Percentiles rank a stretch among this genome's conserved stretches.
These are phyloP conservation scores for Tinea semifulvella DNA, from an alignment of 2,888 invertebrate species.

Conservation along the genomic window DNA sequence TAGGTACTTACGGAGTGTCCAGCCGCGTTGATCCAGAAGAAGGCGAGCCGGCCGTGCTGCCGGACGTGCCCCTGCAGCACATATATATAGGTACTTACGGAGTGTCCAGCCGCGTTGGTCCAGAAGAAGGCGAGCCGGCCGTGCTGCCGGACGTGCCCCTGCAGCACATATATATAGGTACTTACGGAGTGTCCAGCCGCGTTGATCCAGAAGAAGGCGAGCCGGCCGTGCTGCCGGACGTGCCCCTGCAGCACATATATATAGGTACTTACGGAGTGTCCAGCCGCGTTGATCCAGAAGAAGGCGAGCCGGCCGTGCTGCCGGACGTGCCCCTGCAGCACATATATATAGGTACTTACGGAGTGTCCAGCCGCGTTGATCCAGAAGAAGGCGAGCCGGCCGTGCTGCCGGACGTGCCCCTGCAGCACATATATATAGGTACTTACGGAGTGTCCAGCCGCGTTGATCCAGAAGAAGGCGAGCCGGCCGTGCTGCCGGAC, in stretches of 20 bases:
- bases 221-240: conserved; percentile 69
- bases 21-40: conserved; percentile 82
- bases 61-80: conserved; percentile 77
- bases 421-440: conserved; percentile 69
- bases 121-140: conserved; percentile 77
- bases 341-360: conserved; percentile 68
- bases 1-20: conserved; percentile 79
- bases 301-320: conserved; percentile 70
- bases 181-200: conserved; percentile 81
- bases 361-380: conserved; percentile 81
- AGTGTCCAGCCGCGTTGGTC: conserved; percentile 81
- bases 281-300: conserved; percentile 82
- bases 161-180: conserved; percentile 63
- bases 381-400: conserved; percentile 78
- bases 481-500: conserved; percentile 71
- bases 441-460: conserved; percentile 80
- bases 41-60: conserved; percentile 68
- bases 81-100: conserved; percentile 71
- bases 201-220: conserved; percentile 80
- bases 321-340: conserved; percentile 77
- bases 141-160: conserved; percentile 75
- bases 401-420: conserved; percentile 74
- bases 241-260: conserved; percentile 77
- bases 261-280: conserved; percentile 77
- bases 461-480: conserved; percentile 78